Base-by-base conservation (phyloP, 2,113 vertebrate genomes). In the Nothocercus nigrocapillus region DNA sequence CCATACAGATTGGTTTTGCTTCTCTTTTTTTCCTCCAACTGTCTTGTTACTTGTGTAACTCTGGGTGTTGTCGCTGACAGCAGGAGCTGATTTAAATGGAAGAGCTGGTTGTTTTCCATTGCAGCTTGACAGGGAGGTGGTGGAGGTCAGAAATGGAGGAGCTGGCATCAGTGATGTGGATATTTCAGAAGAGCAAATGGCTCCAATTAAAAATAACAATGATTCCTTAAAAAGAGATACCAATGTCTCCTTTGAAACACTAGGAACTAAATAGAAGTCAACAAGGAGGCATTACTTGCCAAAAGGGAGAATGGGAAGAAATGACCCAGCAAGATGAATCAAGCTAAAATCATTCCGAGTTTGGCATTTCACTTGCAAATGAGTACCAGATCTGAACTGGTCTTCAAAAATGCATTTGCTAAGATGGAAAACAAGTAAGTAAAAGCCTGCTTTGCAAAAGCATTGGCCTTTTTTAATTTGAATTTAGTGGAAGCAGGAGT, bases 151-250 rank as follows among this genome's bases (percentile, higher is more conserved):
- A 77, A 95, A 36, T 2, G 2, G 75, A 91, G 88, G 64, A 94
- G 28, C 47, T 93, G 42, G 89, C 82, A 30, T 90, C 47, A 78
- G 42, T 63, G 38, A n/a, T 85, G 63, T 70, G 56, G 51, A 68
- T 93, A 93, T 95, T 90, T 91, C 68, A 93, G 47, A 81, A 80
- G 56, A 61, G 22, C 89, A 83, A 95, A 89, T 94, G 79, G 56
- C 61, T 96, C 56, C 85, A 95, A 95, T 97, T 97, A 95, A 94
- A 89, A 93, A 85, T 78, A 90, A 86, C 51, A 88, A 34, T 91
- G 82, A 93, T 95, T 94, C 80, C 56, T 88, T 88, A 82, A 83
- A 88, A 93, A 90, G 49, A 83, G 68, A 70, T 61, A 82, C 63
- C 59, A 74, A 2, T 81, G 36, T 80, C 61, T 89, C 45, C 51